These are phyloP conservation scores for Phocoena phocoena DNA, from an alignment of 2,113 vertebrate species.

Conservation along the genomic window DNA sequence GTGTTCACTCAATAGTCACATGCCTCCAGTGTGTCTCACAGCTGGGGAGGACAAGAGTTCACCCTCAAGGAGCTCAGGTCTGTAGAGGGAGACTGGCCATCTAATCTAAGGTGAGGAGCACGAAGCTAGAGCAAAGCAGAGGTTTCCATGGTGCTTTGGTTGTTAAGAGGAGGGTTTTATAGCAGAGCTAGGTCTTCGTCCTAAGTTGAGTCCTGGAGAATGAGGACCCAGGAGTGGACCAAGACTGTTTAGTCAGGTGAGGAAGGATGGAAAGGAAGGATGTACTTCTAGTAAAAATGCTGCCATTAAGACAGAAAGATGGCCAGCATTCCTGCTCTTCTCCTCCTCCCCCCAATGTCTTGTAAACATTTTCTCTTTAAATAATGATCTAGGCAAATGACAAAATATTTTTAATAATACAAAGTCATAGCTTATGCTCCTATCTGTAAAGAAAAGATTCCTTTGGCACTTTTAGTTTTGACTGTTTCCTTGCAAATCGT, in stretches of 20 bases:
- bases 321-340: not conserved
- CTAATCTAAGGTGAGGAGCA: not conserved
- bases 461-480: constrained; percentile 25
- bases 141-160: not conserved
- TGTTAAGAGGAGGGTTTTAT: not conserved
- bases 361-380: constrained; percentile 40
- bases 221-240: not conserved
- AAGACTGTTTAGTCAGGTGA: not conserved
- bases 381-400: not conserved
- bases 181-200: not conserved
- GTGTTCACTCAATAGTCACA: not conserved
- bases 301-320: not conserved
- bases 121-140: not conserved
- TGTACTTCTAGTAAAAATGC: not conserved
- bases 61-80: not conserved
- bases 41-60: not conserved
- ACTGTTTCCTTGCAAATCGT: constrained; percentile 38
- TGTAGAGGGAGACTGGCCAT: not conserved
- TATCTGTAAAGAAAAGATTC: not conserved
- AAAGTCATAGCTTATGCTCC: not conserved
- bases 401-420: constrained; percentile 43
- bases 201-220: not conserved
- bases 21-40: not conserved
- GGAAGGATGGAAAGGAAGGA: not conserved
- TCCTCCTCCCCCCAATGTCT: accelerated